A percentile compares a stretch with the other conserved stretches of the same genome.
phyloP scores from a whole-genome alignment of 2,888 invertebrate genomes.

The Epinotia bilunana region DNA sequence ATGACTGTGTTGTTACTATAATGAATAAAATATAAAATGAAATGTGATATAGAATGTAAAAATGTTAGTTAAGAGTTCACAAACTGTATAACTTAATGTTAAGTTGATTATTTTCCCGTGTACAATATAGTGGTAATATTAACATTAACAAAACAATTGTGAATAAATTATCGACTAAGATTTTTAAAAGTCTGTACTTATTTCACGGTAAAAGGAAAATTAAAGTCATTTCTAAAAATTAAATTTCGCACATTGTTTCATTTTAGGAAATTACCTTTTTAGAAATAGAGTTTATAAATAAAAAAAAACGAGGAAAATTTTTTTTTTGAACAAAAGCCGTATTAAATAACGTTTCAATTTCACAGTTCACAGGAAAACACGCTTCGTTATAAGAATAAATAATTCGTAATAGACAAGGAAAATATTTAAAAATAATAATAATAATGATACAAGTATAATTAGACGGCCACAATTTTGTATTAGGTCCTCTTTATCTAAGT shows the following conservation, averaged over 20 bases:
- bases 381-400: no score
- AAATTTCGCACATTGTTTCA: constrained; percentile 45
- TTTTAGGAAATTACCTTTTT: background rate
- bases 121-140: constrained; percentile 68
- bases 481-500: no score
- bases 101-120: constrained; percentile 61
- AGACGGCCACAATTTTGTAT: no score
- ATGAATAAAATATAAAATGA: constrained; percentile 67
- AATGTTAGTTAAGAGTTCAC: constrained; percentile 74
- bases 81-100: constrained; percentile 67
- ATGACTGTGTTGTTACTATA: constrained; percentile 32
- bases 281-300: background rate
- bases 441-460: no score
- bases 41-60: constrained; percentile 85
- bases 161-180: constrained; percentile 80
- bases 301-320: no score
- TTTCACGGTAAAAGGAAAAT: constrained; percentile 77
- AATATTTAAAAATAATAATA: no score
- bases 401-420: no score
- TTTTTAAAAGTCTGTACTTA: constrained; percentile 83
- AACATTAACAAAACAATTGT: constrained; percentile 68
- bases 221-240: constrained; percentile 81
- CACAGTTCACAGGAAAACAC: background rate
- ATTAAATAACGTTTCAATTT: background rate
- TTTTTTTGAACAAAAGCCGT: no score